A percentile compares a stretch with the other conserved stretches of the same genome.
Conservation (phyloP, 2,888 invertebrate species). For the Agrotis ipsilon region DNA sequence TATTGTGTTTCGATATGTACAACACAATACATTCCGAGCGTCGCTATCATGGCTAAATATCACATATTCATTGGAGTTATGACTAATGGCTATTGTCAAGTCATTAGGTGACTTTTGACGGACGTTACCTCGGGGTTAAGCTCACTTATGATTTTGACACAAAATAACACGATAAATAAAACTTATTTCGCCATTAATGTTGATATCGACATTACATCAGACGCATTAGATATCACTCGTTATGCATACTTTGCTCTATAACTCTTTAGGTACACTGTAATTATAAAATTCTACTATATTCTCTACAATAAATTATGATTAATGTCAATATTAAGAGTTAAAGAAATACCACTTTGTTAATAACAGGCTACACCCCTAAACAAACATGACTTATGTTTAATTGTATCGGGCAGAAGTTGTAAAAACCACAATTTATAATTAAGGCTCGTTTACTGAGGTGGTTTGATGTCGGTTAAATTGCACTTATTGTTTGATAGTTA, state of each 20-base stretch:
- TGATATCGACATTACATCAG: conserved; percentile 46
- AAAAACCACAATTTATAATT: conserved; percentile 58
- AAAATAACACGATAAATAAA: conserved; percentile 59
- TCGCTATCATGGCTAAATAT: conserved; percentile 73
- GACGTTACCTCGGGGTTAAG: conserved; percentile 68
- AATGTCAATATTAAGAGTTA: conserved; percentile 61
- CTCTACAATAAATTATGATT: conserved; percentile 63
- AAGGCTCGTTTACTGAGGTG: conserved; percentile 66
- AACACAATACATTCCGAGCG: conserved; percentile 62
- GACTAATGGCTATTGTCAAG: conserved; percentile 73
- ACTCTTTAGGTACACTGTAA: conserved; percentile 59
- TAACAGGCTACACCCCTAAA: conserved; percentile 46
- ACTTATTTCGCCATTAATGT: conserved; percentile 44
- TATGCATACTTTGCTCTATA: conserved; percentile 48
- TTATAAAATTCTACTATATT: conserved; percentile 59
- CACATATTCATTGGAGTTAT: conserved; percentile 75
- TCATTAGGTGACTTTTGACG: conserved; percentile 69
- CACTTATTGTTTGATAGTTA: conserved; percentile 61
- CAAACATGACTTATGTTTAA: conserved; percentile 46
- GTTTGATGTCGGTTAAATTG: conserved; percentile 60
- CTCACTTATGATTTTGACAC: conserved; percentile 59
- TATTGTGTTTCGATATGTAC: conserved; percentile 67
- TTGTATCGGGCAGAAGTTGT: conserved; percentile 48
- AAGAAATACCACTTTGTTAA: conserved; percentile 52
- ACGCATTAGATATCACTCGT: conserved; percentile 50